phyloP scores from a whole-genome alignment of 2,113 vertebrate species.

The Galbula dea region DNA sequence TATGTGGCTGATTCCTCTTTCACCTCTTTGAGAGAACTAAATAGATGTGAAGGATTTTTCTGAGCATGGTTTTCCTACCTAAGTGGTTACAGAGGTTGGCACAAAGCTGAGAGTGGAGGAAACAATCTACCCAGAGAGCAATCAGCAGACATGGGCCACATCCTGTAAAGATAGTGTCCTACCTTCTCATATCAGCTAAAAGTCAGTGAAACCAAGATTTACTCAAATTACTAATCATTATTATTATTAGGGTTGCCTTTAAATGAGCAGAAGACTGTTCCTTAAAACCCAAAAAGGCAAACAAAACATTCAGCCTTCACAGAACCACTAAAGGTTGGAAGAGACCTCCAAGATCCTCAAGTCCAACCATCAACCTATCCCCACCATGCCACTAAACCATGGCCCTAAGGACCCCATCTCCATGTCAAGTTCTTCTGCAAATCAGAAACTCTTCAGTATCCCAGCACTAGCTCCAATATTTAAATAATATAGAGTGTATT shows the following conservation, averaged over 20 bases:
- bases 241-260: not conserved
- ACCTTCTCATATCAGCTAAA: not conserved
- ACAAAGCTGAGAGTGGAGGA: not conserved
- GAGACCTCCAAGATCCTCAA: too few species aligned
- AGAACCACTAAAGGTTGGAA: too few species aligned
- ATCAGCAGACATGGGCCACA: not conserved
- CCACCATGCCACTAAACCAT: too few species aligned
- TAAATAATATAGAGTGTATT: not conserved
- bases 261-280: not conserved
- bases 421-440: not conserved
- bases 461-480: not conserved
- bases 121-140: not conserved
- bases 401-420: too few species aligned
- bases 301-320: not conserved
- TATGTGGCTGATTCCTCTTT: not conserved
- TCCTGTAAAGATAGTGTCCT: not conserved
- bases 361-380: too few species aligned
- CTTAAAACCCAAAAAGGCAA: not conserved
- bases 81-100: not conserved
- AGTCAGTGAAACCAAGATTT: not conserved
- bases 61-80: accelerated
- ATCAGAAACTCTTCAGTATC: not conserved
- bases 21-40: not conserved
- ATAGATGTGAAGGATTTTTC: not conserved
- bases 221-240: not conserved